A percentile compares a stretch with the other conserved stretches of the same genome.
These are phyloP conservation scores for Sclerodermus sp. DNA, from an alignment of 2,888 invertebrate genomes.

Conservation along the genomic window DNA sequence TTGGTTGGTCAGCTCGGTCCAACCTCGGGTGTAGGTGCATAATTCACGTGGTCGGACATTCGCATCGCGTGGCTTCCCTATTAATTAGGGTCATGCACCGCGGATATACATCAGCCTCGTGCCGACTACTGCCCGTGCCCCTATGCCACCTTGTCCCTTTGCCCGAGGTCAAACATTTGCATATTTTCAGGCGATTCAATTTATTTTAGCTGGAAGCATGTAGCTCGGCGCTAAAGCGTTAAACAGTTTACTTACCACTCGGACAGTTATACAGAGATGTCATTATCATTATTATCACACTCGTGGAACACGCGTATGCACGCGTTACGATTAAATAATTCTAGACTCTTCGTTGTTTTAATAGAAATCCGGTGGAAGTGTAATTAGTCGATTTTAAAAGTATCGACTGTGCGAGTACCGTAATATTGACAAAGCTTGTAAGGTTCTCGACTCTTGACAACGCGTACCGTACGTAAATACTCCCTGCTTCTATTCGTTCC, in stretches of 20 bases:
- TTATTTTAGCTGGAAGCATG: constrained; percentile 26
- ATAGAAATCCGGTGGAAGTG: no score
- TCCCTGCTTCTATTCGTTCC: constrained; percentile 13
- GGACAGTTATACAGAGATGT: no score
- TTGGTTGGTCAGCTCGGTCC: no score
- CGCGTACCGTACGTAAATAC: constrained; percentile 27
- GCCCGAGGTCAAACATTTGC: constrained; percentile 27
- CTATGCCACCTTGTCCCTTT: constrained; percentile 10
- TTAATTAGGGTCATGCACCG: constrained; percentile 57
- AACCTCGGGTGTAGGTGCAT: constrained; percentile 25
- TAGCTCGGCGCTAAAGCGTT: constrained; percentile 9
- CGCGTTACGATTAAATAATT: no score
- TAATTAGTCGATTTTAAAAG: no score
- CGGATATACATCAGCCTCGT: constrained; percentile 50
- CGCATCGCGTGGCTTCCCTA: constrained; percentile 55
- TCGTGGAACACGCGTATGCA: no score
- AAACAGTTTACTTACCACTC: constrained; percentile 31
- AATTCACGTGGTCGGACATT: constrained; percentile 51
- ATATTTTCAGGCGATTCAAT: constrained; percentile 34
- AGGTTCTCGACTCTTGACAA: constrained; percentile 19
- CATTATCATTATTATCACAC: no score
- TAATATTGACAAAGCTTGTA: no score
- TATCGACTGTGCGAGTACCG: no score
- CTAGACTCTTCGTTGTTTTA: no score
- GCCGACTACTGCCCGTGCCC: constrained; percentile 30